Evolutionary conservation across 1,140 invertebrate species (phyloP), one percentile per base, ranked within the genome.

Genomic region (Brachystomella parvula): DNA sequence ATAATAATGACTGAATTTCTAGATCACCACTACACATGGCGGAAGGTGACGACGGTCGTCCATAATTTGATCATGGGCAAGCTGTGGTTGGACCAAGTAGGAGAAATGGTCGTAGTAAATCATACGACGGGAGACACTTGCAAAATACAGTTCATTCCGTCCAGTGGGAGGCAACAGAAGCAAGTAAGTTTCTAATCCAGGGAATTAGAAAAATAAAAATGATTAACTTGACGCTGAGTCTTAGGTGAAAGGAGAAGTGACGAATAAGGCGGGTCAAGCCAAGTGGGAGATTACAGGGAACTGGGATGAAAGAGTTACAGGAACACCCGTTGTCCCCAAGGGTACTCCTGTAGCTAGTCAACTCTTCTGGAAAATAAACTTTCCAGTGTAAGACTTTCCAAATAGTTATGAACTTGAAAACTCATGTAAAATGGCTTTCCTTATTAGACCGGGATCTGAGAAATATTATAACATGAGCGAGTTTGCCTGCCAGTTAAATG

Each of bases 51-150:
- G 1, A 85, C 84, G 1, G 83, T 83, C 21, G 83, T 85, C 0
- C 84, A 86, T 74, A 87, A 87, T 73, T 84, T 87, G 61, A 85
- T 87, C 64, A 82, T 87, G 15, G 85, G 85, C 17, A 82, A 83
- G 70, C 74, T 87, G 30, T 87, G 85, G 85, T 81, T 87, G 35
- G 86, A 87, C 74, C 83, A 87, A 74, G 82, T 84, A 68, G 85
- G 85, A 9, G 85, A 87, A 68, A 85, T 86, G 84, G 82, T 84
- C 67, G 84, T 86, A 58, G 76, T 77, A 12, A 86, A 86, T 75
- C 82, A 85, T 71, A 39, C 29, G 1, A 70, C 66, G 9, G 56
- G 57, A 1, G 68, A 70, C 21, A 67, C 29, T 28, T 70, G 68
- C 47, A 29, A 33, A 9, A 29, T 72, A 1, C 64, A 65, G 59